Conservation (phyloP, 2,888 invertebrate species). For the Melinaea marsaeus region DNA sequence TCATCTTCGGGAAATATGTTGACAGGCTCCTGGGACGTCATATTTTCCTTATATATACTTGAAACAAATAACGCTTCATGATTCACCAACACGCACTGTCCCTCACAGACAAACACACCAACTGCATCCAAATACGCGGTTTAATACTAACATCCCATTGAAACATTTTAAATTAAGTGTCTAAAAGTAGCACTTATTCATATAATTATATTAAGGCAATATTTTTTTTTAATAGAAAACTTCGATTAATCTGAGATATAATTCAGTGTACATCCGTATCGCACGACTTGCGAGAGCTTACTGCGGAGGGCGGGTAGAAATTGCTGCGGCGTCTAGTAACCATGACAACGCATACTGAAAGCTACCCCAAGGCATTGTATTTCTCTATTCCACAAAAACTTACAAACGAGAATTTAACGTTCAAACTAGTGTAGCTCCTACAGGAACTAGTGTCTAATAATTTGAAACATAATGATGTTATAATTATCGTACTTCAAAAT, state of each 20-base stretch:
- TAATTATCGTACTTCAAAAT: too few species aligned
- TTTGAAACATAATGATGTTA: too few species aligned
- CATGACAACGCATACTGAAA: constrained; percentile 50
- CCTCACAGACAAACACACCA: constrained; percentile 57
- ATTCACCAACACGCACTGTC: constrained; percentile 56
- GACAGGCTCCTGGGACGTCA: constrained; percentile 67
- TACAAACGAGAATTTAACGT: not conserved
- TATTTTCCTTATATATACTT: constrained; percentile 52
- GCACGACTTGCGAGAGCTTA: constrained; percentile 49
- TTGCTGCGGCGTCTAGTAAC: constrained; percentile 72
- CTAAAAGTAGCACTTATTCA: not conserved
- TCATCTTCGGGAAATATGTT: constrained; percentile 71
- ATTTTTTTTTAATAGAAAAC: constrained; percentile 14
- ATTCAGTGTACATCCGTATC: constrained; percentile 41
- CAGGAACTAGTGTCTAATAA: not conserved
- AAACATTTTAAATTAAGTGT: constrained; percentile 10
- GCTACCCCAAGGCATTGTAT: constrained; percentile 9
- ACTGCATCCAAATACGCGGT: constrained; percentile 64
- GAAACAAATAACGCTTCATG: constrained; percentile 56
- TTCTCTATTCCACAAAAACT: constrained; percentile 9
- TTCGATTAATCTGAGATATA: constrained; percentile 24
- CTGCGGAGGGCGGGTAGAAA: constrained; percentile 69
- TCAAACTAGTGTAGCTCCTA: not conserved
- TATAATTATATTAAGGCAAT: constrained; percentile 6
- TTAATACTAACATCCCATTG: constrained; percentile 17